Base-by-base conservation (phyloP, 2,797 vertebrate genomes). In the Buceros bicornis region DNA sequence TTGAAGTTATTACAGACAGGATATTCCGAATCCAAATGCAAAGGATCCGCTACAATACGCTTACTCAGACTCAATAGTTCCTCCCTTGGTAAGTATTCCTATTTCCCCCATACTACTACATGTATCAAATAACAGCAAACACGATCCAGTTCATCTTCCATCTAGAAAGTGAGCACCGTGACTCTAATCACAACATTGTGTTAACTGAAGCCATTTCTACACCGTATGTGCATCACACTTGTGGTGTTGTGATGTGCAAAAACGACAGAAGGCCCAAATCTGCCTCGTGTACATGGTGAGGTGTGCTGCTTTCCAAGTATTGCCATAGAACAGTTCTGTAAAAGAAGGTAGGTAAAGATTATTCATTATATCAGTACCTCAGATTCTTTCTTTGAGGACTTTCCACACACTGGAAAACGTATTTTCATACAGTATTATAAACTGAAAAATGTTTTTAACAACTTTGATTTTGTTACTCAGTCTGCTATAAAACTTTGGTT, bases 401-500 rank as follows among this genome's bases (percentile, higher is more conserved):
- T 60, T 17, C 15, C n/a, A 37, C 67, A 26, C 11, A 25, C 5
- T 33, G 29, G 13, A 73, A 88, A 48, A 43, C 16, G 2, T 50
- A 33, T 53, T 80, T 87, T 54, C 24, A 6, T 57, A 29, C 6
- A 45, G 61, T 91, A 90, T 91, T 76, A 60, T 31, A 24, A 93
- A 47, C 4, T 31, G 22, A 54, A 89, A 82, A 65, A 50, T 21
- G 3, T 82, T 80, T 93, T 87, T 35, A 94, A 84, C 62, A 93
- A n/a, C 26, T 79, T 29, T n/a, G 29, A 72, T 10, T 45, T 95
- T 94, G 14, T 91, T 94, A 94, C 73, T 72, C 31, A 17, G 8
- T 48, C 57, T 79, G n/a, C 51, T 35, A 5, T 28, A 70, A 54
- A 9, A 21, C 51, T 65, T 48, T 57, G 13, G 8, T 54, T 84